A percentile compares a stretch with the other conserved stretches of the same genome.
phyloP scores from a whole-genome alignment of 2,797 vertebrate genomes.

The Triplophysa bombifrons region DNA sequence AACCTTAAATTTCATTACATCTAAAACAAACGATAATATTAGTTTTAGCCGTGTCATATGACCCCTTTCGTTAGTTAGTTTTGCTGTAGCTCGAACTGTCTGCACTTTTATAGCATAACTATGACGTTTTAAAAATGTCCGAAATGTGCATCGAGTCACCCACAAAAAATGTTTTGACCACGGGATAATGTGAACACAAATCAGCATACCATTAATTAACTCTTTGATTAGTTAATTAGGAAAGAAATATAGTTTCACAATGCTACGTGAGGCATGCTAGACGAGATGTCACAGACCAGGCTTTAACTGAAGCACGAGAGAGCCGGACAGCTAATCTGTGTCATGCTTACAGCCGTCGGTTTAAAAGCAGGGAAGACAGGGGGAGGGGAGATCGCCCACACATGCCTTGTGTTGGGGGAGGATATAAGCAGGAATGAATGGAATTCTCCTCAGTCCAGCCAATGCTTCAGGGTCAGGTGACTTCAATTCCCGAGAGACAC shows the following conservation, averaged over 20 bases:
- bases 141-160: not conserved
- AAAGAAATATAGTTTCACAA: not conserved
- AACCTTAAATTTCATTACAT: too few species aligned
- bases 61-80: too few species aligned
- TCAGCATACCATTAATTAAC: too few species aligned
- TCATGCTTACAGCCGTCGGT: slow-evolving; percentile 56
- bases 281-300: slow-evolving; percentile 21
- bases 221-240: not conserved
- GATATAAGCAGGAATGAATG: slow-evolving; percentile 62
- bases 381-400: slow-evolving; percentile 56
- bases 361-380: slow-evolving; percentile 36
- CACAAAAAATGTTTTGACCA: not conserved
- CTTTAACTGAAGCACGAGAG: slow-evolving; percentile 38
- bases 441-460: slow-evolving; percentile 62
- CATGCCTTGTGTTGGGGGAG: slow-evolving; percentile 60
- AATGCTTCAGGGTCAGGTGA: slow-evolving; percentile 60
- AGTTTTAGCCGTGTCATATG: too few species aligned
- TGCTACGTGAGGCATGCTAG: not conserved
- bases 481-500: slow-evolving; percentile 45
- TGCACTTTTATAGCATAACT: too few species aligned
- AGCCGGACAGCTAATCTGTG: slow-evolving; percentile 60
- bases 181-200: not conserved
- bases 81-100: too few species aligned
- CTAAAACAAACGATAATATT: too few species aligned
- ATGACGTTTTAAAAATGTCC: too few species aligned